Conservation (phyloP, 2,113 vertebrate species). For the Ivindomyrus marchei region DNA sequence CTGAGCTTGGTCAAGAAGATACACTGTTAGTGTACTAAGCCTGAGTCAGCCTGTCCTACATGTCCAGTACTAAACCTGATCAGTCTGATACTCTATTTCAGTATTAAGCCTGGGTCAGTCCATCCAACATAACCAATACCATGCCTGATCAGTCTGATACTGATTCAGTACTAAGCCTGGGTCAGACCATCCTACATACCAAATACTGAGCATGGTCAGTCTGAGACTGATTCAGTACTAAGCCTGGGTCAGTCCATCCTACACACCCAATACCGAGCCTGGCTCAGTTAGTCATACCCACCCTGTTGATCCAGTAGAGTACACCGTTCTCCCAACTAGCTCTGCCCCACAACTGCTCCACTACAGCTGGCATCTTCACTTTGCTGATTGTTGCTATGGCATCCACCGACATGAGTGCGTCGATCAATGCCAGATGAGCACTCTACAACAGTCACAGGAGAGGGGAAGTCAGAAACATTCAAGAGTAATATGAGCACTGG, state of each 20-base stretch:
- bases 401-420: slow-evolving; percentile 75
- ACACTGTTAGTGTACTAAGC: not conserved
- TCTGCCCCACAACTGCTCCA: slow-evolving; percentile 53
- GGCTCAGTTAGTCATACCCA: slow-evolving; percentile 38
- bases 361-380: slow-evolving; percentile 59
- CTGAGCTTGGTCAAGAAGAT: not conserved
- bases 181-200: not conserved
- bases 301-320: slow-evolving; percentile 83
- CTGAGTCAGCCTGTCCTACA: not conserved
- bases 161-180: not conserved
- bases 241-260: not conserved
- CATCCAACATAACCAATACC: not conserved
- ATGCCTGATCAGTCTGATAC: not conserved
- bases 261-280: not conserved
- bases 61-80: not conserved
- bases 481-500: not conserved
- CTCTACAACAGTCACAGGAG: not conserved
- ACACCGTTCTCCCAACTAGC: slow-evolving; percentile 72
- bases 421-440: slow-evolving; percentile 66
- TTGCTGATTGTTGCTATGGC: slow-evolving; percentile 62
- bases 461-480: not conserved
- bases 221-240: not conserved
- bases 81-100: not conserved
- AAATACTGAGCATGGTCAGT: not conserved
- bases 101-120: not conserved